Conservation (phyloP, 1,140 invertebrate genomes). For the Achatina immaculata region DNA sequence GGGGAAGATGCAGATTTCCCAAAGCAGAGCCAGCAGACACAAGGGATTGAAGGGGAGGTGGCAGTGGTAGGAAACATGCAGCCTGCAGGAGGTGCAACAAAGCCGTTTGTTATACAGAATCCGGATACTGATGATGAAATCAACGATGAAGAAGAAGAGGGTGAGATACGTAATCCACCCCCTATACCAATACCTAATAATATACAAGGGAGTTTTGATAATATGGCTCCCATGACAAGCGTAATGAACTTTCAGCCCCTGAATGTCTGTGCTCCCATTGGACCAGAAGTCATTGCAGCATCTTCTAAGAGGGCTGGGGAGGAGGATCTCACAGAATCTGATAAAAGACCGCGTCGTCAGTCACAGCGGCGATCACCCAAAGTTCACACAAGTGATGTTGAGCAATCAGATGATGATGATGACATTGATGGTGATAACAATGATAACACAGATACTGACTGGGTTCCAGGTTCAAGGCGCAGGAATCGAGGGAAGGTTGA, state of each 20-base stretch:
- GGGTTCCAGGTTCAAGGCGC: constrained; percentile 29
- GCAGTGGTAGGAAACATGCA: neutral
- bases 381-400: constrained; percentile 19
- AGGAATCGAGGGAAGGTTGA: constrained; percentile 1
- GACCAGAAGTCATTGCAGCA: neutral
- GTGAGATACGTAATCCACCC: neutral
- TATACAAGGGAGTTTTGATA: neutral
- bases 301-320: neutral
- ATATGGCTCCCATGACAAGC: neutral
- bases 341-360: constrained; percentile 35
- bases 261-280: neutral
- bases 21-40: neutral
- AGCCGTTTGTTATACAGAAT: constrained; percentile 38
- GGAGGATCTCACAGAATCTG: constrained; percentile 12
- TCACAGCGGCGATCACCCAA: constrained; percentile 34
- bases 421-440: neutral
- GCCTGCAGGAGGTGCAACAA: neutral
- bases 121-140: constrained; percentile 37
- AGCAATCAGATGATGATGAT: constrained; percentile 22
- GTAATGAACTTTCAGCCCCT: constrained; percentile 38
- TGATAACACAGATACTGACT: constrained; percentile 31
- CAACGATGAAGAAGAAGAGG: constrained; percentile 5
- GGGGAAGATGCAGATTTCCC: neutral
- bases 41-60: neutral
- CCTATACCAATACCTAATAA: neutral